Percentiles rank a stretch among this genome's conserved stretches.
Conservation (phyloP, 2,797 vertebrate genomes). For the Oceanodroma leucorhoa region DNA sequence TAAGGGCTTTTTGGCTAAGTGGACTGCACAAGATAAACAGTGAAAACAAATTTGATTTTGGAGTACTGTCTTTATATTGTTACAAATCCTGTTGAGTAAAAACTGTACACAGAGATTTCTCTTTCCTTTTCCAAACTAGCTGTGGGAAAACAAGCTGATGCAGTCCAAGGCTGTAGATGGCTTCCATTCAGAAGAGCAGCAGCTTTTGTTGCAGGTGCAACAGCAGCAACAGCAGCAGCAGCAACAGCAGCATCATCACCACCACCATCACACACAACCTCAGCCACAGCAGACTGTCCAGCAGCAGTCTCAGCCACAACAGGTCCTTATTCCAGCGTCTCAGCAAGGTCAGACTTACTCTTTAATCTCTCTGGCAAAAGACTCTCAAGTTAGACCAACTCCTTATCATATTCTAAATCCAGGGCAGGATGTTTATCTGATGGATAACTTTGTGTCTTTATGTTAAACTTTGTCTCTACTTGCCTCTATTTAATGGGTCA, state of each 20-base stretch:
- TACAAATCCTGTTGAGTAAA: neutral
- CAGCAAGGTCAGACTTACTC: conserved; percentile 83
- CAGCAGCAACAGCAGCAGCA: conserved; percentile 80
- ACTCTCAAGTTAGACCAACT: neutral
- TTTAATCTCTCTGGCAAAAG: neutral
- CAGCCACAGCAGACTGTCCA: conserved; percentile 80
- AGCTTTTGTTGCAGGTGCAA: conserved; percentile 86
- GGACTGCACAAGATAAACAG: neutral
- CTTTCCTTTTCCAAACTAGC: conserved; percentile 74
- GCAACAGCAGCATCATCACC: conserved; percentile 82
- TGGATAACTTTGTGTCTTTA: neutral
- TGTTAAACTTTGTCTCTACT: neutral
- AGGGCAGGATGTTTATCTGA: neutral
- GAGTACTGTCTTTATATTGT: neutral
- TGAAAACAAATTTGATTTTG: neutral
- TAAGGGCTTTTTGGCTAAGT: neutral
- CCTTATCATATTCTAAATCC: neutral
- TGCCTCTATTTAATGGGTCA: neutral
- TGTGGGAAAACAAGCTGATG: conserved; percentile 97
- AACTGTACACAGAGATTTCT: neutral
- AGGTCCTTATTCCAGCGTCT: conserved; percentile 88
- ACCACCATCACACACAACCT: conserved; percentile 81
- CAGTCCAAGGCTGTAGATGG: conserved; percentile 98
- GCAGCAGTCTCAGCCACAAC: conserved; percentile 84
- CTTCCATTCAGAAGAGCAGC: conserved; percentile 96